Conservation (phyloP, 1,140 invertebrate genomes). For the Hylaeus volcanicus region DNA sequence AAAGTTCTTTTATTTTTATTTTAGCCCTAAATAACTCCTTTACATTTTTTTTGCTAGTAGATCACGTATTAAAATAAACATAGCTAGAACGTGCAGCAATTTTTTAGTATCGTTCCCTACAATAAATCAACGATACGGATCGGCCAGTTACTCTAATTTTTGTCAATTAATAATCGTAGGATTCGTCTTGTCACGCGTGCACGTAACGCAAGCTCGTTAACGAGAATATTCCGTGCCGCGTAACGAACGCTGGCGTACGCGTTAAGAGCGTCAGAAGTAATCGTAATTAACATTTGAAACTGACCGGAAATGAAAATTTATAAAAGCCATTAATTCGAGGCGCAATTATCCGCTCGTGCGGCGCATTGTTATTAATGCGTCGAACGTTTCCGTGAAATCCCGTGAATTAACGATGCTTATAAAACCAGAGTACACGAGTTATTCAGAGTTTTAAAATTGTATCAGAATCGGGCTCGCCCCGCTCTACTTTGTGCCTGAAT, state of each 20-base stretch:
- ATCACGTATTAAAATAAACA: too few relatives aligned
- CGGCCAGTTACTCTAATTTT: too few relatives aligned
- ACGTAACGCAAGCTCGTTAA: constrained; percentile 1
- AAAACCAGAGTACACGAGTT: background rate
- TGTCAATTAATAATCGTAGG: too few relatives aligned
- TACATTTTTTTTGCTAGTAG: too few relatives aligned
- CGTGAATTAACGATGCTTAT: background rate
- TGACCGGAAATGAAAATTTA: constrained; percentile 7
- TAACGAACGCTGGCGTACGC: background rate
- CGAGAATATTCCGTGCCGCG: background rate
- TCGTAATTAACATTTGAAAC: constrained; percentile 5
- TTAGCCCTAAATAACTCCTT: too few relatives aligned
- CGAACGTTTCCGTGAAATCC: background rate
- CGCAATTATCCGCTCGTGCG: background rate
- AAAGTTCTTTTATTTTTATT: too few relatives aligned
- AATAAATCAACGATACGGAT: too few relatives aligned
- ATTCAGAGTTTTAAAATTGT: background rate
- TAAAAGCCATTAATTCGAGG: background rate
- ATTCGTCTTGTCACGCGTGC: background rate
- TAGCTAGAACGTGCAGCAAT: too few relatives aligned
- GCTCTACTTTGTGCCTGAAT: background rate
- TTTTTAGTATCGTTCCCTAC: too few relatives aligned
- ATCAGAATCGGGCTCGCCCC: background rate
- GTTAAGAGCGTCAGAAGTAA: background rate
- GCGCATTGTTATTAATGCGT: background rate